Evolutionary conservation across 2,113 vertebrate species (phyloP), one percentile per base, ranked within the genome.

Genomic region (Calyptomena viridis): DNA sequence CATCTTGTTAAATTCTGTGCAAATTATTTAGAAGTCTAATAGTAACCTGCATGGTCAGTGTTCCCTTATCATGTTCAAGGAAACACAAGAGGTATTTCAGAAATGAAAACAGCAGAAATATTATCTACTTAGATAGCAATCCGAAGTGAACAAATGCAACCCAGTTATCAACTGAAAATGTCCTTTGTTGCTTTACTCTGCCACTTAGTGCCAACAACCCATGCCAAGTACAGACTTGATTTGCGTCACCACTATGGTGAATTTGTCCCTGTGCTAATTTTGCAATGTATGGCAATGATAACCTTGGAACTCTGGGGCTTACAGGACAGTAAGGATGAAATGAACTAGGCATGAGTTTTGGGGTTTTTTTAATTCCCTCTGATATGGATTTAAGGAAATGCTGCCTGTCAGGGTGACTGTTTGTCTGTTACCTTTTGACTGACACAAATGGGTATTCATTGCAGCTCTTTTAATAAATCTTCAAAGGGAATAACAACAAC

Each of bases 141-240:
- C 82, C 64, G 67, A 76, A 90, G 49, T 18, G 35, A 94, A 94
- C 64, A 94, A 83, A 73, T 39, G 37, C 23, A 82, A 60, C 37
- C 73, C 42, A 35, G 22, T 56, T 93, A 88, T 80, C 2, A 24
- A 39, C 25, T 33, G 13, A 69, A 89, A 88, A 88, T 49, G 71
- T 62, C 78, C 80, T 95, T 87, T 87, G 72, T 82, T 44, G n/a
- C 28, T 94, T 79, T 80, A 53, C 69, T 86, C 80, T 81, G 28
- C 37, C 53, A 9, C 67, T 72, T 14, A 4, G 53, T 68, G 79
- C 75, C 35, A 76, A 31, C 33, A 84, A 59, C 28, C 49, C 1
- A 5, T 63, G 78, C 82, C 87, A 94, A 94, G 49, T 24, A 25
- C 71, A 14, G 6, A 5, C 44, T 25, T 63, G 25, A 80, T 83